Conservation (phyloP, 2,888 invertebrate species). For the Hypselothyrea guttata region DNA sequence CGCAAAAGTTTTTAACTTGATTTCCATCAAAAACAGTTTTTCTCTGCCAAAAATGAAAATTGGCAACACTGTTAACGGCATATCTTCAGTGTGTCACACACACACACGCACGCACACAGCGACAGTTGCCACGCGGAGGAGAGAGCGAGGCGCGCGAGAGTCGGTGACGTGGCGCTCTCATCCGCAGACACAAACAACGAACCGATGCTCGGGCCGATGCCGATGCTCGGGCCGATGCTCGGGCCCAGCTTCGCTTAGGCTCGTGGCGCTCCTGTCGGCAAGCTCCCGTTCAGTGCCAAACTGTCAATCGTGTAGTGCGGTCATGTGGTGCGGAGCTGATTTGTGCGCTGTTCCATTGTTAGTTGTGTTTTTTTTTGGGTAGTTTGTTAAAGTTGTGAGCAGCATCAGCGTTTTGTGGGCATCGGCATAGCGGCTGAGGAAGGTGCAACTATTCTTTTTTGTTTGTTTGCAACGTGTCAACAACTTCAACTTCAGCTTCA, state of each 20-base stretch:
- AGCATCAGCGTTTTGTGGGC: conserved; percentile 26
- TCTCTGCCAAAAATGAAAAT: no score
- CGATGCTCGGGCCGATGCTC: conserved; percentile 12
- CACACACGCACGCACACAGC: not conserved
- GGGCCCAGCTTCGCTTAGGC: conserved; percentile 10
- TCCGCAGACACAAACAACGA: conserved; percentile 10
- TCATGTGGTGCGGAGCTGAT: conserved; percentile 70
- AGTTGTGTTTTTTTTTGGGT: conserved; percentile 45
- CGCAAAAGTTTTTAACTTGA: no score
- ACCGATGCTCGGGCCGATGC: not conserved
- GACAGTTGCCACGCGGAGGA: conserved; percentile 5
- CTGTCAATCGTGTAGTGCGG: conserved; percentile 80
- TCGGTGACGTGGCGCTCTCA: conserved; percentile 18
- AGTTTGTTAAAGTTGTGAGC: conserved; percentile 56
- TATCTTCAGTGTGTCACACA: conserved; percentile 30
- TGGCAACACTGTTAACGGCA: conserved; percentile 47
- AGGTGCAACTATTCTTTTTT: conserved; percentile 34
- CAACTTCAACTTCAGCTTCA: conserved; percentile 1
- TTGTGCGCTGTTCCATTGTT: conserved; percentile 65
- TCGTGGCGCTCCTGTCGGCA: conserved; percentile 24
- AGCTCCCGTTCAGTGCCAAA: conserved; percentile 79
- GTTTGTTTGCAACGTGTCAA: conserved; percentile 26
- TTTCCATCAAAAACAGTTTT: no score
- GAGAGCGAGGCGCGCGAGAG: conserved; percentile 3
- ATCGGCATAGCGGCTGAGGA: conserved; percentile 23